phyloP scores from a whole-genome alignment of 35 echinoderm and acorn worm species.

The Anneissia japonica region DNA sequence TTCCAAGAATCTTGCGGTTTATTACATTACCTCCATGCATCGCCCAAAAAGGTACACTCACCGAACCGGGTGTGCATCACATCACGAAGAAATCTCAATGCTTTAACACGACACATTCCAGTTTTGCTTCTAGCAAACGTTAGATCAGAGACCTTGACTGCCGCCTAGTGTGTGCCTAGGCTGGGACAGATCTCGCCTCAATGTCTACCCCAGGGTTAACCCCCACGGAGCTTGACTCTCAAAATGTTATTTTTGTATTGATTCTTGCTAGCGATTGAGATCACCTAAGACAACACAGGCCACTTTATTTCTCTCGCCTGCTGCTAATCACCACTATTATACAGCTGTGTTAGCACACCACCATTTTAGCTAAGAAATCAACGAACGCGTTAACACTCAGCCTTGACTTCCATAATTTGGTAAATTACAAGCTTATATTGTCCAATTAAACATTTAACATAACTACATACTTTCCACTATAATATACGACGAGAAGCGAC shows the following conservation, averaged over 20 bases:
- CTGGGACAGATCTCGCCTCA: neutral
- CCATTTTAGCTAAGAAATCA: neutral
- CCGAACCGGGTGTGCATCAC: too few relatives aligned
- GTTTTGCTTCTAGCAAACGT: neutral
- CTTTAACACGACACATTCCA: too few relatives aligned
- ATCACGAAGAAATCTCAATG: too few relatives aligned
- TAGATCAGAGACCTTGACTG: neutral
- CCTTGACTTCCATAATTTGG: too few relatives aligned
- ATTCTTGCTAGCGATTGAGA: neutral
- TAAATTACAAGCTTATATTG: too few relatives aligned
- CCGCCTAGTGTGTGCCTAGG: neutral
- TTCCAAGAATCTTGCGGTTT: too few relatives aligned
- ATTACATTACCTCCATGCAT: too few relatives aligned
- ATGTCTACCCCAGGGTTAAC: neutral
- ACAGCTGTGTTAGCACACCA: neutral
- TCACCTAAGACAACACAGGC: neutral
- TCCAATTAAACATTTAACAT: too few relatives aligned
- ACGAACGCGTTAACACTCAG: neutral
- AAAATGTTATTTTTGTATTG: slow-evolving; percentile 2
- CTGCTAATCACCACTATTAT: neutral
- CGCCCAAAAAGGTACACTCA: too few relatives aligned
- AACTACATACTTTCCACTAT: too few relatives aligned
- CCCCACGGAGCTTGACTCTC: neutral
- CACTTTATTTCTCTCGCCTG: neutral
- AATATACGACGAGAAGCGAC: too few relatives aligned